A percentile compares a stretch with the other conserved stretches of the same genome.
These are phyloP conservation scores for Albula glossodonta DNA, from an alignment of 2,113 vertebrate species.

Conservation along the genomic window DNA sequence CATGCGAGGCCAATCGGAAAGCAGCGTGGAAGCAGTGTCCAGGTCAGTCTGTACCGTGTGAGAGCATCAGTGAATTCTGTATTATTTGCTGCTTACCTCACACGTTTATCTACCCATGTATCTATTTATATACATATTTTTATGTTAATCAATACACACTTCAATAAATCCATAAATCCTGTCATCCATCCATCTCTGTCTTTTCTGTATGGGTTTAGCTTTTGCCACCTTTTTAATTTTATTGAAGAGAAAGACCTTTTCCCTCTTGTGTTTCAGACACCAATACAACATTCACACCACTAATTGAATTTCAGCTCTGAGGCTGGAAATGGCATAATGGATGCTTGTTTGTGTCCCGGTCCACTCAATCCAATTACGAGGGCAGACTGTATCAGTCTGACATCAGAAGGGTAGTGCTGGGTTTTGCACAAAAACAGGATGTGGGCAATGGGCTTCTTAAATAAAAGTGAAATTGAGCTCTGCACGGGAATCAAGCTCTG, in stretches of 20 bases:
- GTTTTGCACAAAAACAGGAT: slow-evolving; percentile 38
- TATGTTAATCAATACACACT: neutral
- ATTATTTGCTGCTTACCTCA: neutral
- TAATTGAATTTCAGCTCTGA: neutral
- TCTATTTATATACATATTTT: neutral
- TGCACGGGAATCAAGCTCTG: neutral
- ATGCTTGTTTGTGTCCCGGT: neutral
- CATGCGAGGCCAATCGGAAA: neutral
- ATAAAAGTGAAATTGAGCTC: slow-evolving; percentile 38
- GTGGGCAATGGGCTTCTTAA: slow-evolving; percentile 26
- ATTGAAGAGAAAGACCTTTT: neutral
- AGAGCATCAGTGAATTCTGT: neutral
- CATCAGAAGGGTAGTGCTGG: neutral
- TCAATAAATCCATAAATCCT: neutral
- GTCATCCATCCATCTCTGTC: no score
- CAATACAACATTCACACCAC: neutral
- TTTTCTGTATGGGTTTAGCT: neutral
- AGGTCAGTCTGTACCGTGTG: neutral
- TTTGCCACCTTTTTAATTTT: neutral
- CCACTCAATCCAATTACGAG: neutral
- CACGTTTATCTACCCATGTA: neutral
- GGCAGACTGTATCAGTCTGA: slow-evolving; percentile 5
- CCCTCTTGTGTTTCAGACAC: neutral
- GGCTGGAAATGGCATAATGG: neutral
- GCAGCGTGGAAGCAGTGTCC: neutral